Evolutionary conservation across 2,113 vertebrate species (phyloP).

Genomic region (Campylorhamphus procurvoides): DNA sequence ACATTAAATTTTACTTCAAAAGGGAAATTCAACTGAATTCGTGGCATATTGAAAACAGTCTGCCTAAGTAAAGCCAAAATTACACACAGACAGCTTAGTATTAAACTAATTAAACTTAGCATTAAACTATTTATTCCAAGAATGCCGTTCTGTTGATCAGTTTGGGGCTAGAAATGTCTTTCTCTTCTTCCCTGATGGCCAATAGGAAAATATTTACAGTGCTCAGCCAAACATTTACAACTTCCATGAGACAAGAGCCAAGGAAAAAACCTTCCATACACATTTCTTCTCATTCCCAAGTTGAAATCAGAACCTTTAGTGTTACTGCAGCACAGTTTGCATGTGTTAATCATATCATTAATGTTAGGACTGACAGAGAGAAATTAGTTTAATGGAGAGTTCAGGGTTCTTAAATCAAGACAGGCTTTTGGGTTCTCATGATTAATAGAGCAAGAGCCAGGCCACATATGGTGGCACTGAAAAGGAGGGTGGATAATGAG

Average conservation of each 20-base stretch:
- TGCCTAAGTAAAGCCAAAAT: not conserved
- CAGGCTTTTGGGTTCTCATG: slow-evolving; percentile 49
- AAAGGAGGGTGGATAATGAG: slow-evolving; percentile 38
- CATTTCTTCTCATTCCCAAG: not conserved
- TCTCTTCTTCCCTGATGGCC: not conserved
- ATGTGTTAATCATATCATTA: slow-evolving; percentile 42
- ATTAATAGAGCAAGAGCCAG: slow-evolving; percentile 37
- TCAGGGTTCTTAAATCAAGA: slow-evolving; percentile 57
- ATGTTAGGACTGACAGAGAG: slow-evolving; percentile 32
- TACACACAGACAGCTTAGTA: not conserved
- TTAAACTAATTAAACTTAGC: not conserved
- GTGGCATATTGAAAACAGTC: not conserved
- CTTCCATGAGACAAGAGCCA: not conserved
- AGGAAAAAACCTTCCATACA: not conserved
- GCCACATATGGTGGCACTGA: not conserved
- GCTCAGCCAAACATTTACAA: not conserved
- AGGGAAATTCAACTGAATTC: not conserved
- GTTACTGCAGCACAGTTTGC: not conserved
- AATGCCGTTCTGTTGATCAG: not conserved
- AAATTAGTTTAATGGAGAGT: slow-evolving; percentile 52
- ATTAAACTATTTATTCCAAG: not conserved
- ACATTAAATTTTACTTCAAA: not conserved
- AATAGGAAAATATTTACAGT: not conserved
- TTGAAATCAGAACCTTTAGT: not conserved
- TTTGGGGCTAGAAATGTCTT: not conserved